These are phyloP conservation scores for Anarrhichthys ocellatus DNA, from an alignment of 2,113 vertebrate species.

Conservation along the genomic window DNA sequence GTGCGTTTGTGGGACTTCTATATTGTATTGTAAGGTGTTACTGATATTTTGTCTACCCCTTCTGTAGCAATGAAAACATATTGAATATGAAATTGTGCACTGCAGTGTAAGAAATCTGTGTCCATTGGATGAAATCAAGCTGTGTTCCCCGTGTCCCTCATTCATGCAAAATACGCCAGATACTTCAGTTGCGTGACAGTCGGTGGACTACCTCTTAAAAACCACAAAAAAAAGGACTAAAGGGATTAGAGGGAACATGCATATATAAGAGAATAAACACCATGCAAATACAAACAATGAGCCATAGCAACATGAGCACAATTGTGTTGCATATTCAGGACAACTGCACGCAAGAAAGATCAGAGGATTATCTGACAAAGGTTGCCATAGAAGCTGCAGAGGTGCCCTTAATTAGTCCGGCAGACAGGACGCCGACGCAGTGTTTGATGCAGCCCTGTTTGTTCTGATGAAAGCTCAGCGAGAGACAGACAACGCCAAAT, in stretches of 20 bases:
- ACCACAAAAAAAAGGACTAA: neutral
- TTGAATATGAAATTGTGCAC: neutral
- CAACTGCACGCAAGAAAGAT: constrained; percentile 41
- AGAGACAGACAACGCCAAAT: constrained; percentile 2
- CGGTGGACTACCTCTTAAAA: neutral
- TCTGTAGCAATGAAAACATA: neutral
- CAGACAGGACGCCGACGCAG: constrained; percentile 8
- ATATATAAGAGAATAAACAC: constrained; percentile 1
- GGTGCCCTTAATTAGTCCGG: constrained; percentile 58
- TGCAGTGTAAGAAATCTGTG: constrained; percentile 7
- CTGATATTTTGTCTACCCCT: constrained; percentile 3
- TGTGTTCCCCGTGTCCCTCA: constrained; percentile 8
- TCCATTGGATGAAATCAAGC: constrained; percentile 11
- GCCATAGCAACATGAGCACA: constrained; percentile 40
- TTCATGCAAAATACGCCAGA: constrained; percentile 47
- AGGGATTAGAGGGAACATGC: constrained; percentile 34
- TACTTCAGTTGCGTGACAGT: neutral
- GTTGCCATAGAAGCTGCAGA: constrained; percentile 68
- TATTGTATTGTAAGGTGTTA: neutral
- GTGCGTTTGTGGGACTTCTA: neutral
- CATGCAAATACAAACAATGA: constrained; percentile 54
- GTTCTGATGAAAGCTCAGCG: constrained; percentile 39
- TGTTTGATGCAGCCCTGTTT: constrained; percentile 64
- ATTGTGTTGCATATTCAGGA: constrained; percentile 38
- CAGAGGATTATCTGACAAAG: constrained; percentile 60